Base-by-base conservation (phyloP, 1,140 invertebrate genomes). In the Drosophila ananassae region DNA sequence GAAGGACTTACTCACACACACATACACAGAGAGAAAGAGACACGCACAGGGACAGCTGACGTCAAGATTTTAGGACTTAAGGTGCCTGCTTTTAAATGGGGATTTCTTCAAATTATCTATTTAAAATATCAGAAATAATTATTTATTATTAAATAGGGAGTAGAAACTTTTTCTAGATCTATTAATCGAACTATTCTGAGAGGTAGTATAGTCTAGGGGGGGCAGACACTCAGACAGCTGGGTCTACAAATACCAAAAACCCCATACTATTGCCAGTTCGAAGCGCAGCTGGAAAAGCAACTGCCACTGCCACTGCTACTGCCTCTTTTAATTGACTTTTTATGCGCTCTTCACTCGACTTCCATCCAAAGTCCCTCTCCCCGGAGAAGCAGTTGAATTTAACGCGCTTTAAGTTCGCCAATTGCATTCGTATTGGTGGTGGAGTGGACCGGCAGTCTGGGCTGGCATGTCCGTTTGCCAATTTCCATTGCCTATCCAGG, bases 251-350 rank as follows among this genome's bases (percentile, higher is more conserved):
- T 54, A 57, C 55, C 50, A 73, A 54, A 72, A 46, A 57, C 73
- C 73, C 72, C 56, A 66, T 28, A 81, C 79, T 62, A 66, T 57
- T 22, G 44, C 44, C 21, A 47, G 8, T 22, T 44, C 44, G 22
- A 47, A 89, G 57, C 63, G 72, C 83, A 87, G 83, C 83, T 87
- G 83, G 50, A 87, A 82, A 82, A 87, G 82, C 82, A 87, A 89
- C 69, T 63, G 68, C 63, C 66, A 68, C 66, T 55, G 67, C 60
- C 68, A 52, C 74, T 81, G 10, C 2, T 57, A 32, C 22, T 60
- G 67, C 59, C 54, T 53, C 75, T 82, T 87, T 87, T 87, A 87
- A 87, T 87, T 87, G 83, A 87, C 83, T 87, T 87, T 87, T 87
- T 87, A 87, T 87, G 83, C 83, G 78, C 75, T 87, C 83, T 73